Conservation (phyloP, 2,797 vertebrate species). For the Aeoliscus strigatus region DNA sequence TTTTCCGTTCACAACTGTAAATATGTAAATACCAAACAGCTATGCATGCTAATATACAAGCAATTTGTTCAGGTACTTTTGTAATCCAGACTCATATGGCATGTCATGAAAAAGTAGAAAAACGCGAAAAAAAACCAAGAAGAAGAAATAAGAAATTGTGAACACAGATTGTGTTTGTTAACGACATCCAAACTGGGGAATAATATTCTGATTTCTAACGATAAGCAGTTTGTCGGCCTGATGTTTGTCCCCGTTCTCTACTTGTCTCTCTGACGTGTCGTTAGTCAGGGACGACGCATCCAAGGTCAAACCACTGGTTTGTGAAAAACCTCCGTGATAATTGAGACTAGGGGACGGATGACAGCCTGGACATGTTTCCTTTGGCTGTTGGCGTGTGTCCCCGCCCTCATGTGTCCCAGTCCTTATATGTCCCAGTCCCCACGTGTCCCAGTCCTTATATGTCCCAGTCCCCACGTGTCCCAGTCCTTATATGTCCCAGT, state of each 20-base stretch:
- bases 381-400: too few relatives aligned
- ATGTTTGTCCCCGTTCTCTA: slow-evolving; percentile 67
- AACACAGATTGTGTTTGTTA: slow-evolving; percentile 73
- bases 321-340: too few relatives aligned
- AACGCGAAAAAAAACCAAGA: slow-evolving; percentile 66
- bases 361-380: too few relatives aligned
- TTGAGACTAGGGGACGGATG: too few relatives aligned
- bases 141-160: slow-evolving; percentile 57
- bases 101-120: slow-evolving; percentile 80
- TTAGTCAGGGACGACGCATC: slow-evolving; percentile 68
- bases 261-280: slow-evolving; percentile 66
- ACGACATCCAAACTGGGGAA: slow-evolving; percentile 66
- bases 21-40: slow-evolving; percentile 88
- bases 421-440: too few relatives aligned
- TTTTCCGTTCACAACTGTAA: slow-evolving; percentile 82
- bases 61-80: slow-evolving; percentile 98
- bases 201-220: slow-evolving; percentile 71
- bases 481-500: too few relatives aligned
- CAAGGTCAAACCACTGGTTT: slow-evolving; percentile 47
- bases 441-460: too few relatives aligned
- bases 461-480: too few relatives aligned
- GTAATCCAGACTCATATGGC: slow-evolving; percentile 89
- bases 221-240: slow-evolving; percentile 71
- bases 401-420: too few relatives aligned
- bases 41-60: slow-evolving; percentile 97